Evolutionary conservation across 2,113 vertebrate species (phyloP), one percentile per base, ranked within the genome.

Genomic region (Brachyhypopomus gauderio): DNA sequence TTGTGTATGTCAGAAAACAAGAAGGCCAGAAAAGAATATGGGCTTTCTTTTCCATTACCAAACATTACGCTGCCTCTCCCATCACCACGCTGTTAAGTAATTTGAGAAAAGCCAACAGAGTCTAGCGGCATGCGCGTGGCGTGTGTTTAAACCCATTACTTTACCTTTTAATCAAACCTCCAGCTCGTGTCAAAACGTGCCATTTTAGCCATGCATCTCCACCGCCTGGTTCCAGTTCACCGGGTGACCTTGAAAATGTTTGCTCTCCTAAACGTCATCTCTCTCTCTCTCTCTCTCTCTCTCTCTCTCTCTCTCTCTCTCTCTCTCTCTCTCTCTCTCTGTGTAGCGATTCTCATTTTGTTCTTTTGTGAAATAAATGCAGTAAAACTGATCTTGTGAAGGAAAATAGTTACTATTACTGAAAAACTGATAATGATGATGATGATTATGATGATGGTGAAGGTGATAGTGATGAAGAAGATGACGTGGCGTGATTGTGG

Each of bases 71-170:
- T 90, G 91, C 89, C 93, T 93, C 95, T 94, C 94, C 59, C 74
- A 78, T 81, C 79, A 85, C 79, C 72, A 60, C 70, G 72, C 78
- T 60, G 91, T 93, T 96, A 94, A 95, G 95, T 95, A 94, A 96
- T 97, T 95, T 96, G 95, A 92, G 88, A 94, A 94, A 95, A 93
- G 93, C 94, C 94, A 94, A 94, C 93, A 92, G 94, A 78, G 93
- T 95, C 96, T 95, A 94, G 95, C 95, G 94, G 94, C 45, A 52
- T 52, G 45, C 92, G 94, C 90, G 94, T 93, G 95, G 95, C 84
- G 91, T 95, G 95, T 97, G 96, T 96, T 98, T 97, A 96, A 97
- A 98, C 91, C 95, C 94, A 98, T 97, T 98, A 97, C 95, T 97
- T 98, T 97, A 93, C 94, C 95, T 98, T 97, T 98, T 98, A 98